Evolutionary conservation across 1,140 invertebrate genomes (phyloP).

Genomic region (Drosophila punjabiensis): DNA sequence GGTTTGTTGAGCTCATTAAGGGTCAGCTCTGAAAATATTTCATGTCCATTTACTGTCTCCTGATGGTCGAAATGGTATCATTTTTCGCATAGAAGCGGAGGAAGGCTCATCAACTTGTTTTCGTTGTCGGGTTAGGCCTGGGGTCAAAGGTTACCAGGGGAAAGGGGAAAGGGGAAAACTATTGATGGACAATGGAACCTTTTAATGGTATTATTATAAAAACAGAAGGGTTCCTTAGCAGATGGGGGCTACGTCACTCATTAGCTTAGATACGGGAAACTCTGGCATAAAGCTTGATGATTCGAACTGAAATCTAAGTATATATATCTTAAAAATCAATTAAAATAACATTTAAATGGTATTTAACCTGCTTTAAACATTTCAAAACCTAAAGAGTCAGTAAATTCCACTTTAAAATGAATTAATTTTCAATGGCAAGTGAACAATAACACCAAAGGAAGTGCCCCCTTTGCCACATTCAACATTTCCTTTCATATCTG

Average conservation of each 20-base stretch:
- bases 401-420: background rate
- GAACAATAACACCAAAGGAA: slow-evolving; percentile 5
- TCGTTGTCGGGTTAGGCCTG: background rate
- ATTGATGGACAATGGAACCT: too few relatives aligned
- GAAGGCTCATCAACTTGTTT: slow-evolving; percentile 24
- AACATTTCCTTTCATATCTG: slow-evolving; percentile 19
- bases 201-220: too few relatives aligned
- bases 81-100: background rate
- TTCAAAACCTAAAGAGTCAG: background rate
- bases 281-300: background rate
- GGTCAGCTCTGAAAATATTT: slow-evolving; percentile 50
- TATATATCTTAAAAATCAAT: background rate
- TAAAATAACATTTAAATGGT: background rate
- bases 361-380: background rate
- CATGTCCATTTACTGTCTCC: slow-evolving; percentile 44
- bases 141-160: slow-evolving; percentile 13
- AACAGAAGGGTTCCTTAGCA: too few relatives aligned
- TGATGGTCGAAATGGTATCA: slow-evolving; percentile 39
- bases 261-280: background rate
- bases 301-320: too few relatives aligned
- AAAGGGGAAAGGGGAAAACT: background rate
- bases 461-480: background rate
- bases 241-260: slow-evolving; percentile 12
- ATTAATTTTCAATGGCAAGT: slow-evolving; percentile 1
- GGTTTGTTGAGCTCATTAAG: slow-evolving; percentile 40